Conservation (phyloP, 2,888 invertebrate genomes). For the Macrosoma leucophasiata region DNA sequence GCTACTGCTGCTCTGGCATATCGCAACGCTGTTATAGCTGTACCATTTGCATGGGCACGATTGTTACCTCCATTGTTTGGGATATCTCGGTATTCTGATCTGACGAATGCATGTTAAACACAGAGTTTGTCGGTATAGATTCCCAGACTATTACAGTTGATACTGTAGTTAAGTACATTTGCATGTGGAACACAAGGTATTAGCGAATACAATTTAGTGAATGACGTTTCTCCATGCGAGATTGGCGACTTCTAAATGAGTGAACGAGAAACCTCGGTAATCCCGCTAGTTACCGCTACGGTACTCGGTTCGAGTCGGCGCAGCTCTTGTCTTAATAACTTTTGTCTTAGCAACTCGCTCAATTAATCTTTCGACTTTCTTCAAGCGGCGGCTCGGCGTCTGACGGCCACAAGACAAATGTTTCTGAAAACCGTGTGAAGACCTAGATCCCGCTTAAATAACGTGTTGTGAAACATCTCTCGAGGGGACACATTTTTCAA, state of each 20-base stretch:
- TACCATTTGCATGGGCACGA: conserved; percentile 47
- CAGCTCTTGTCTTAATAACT: conserved; percentile 63
- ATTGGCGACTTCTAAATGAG: too few species aligned
- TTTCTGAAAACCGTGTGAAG: too few species aligned
- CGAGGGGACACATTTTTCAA: too few species aligned
- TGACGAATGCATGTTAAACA: conserved; percentile 53
- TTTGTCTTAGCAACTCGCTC: conserved; percentile 59
- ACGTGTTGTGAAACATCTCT: too few species aligned
- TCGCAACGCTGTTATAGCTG: conserved; percentile 34
- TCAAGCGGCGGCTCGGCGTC: too few species aligned
- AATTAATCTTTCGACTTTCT: conserved; percentile 53
- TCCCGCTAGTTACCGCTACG: conserved; percentile 68
- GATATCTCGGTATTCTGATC: conserved; percentile 59
- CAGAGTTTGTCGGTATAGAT: conserved; percentile 49
- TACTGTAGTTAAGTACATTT: conserved; percentile 66
- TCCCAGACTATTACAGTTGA: conserved; percentile 65
- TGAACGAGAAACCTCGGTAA: conserved; percentile 57
- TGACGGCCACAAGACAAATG: too few species aligned
- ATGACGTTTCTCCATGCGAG: conserved; percentile 35
- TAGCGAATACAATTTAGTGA: conserved; percentile 65
- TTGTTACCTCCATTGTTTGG: conserved; percentile 61
- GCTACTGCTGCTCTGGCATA: conserved; percentile 39
- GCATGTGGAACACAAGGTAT: conserved; percentile 58
- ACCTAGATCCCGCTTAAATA: too few species aligned
- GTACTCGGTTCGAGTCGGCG: conserved; percentile 59